Evolutionary conservation across 37 sponge, comb jelly and placozoan species (phyloP), one percentile per base, ranked within the genome.

Genomic region (Crambe crambe): DNA sequence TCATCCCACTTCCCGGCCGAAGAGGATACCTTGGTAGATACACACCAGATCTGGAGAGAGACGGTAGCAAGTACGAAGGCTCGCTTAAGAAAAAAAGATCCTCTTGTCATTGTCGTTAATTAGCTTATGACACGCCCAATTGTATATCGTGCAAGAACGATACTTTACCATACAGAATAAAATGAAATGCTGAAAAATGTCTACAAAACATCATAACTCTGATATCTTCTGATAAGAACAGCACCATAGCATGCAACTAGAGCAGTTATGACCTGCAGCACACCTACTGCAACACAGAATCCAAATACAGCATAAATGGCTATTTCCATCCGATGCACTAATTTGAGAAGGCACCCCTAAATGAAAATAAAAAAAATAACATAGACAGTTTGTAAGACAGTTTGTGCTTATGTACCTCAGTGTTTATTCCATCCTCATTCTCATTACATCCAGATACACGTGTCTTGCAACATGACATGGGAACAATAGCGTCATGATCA

Each of bases 121-220:
- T n/a, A n/a, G n/a, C n/a, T n/a, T n/a, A n/a, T n/a, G n/a, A n/a
- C n/a, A n/a, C n/a, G n/a, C n/a, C n/a, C n/a, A n/a, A n/a, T n/a
- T n/a, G n/a, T n/a, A n/a, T n/a, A n/a, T n/a, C n/a, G n/a, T n/a
- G n/a, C n/a, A n/a, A n/a, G n/a, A n/a, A n/a, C n/a, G n/a, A n/a
- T n/a, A n/a, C n/a, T n/a, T n/a, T n/a, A n/a, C n/a, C n/a, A n/a
- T n/a, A n/a, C n/a, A n/a, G n/a, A 47, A 47, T 47, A 47, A 12
- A 12, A 47, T 47, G n/a, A n/a, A 47, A 47, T 47, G 51, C 6
- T 47, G 51, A 65, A 65, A 5, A 30, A 34, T 56, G 8, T 29
- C 37, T 58, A 83, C 2, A 83, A 23, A 27, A 83, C 51, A 35
- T 83, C 75, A 64, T 83, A 83, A 34, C 44, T 62, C 60, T 74